These are phyloP conservation scores for Epirrhoe tristata DNA, from an alignment of 2,888 invertebrate genomes.

Conservation along the genomic window DNA sequence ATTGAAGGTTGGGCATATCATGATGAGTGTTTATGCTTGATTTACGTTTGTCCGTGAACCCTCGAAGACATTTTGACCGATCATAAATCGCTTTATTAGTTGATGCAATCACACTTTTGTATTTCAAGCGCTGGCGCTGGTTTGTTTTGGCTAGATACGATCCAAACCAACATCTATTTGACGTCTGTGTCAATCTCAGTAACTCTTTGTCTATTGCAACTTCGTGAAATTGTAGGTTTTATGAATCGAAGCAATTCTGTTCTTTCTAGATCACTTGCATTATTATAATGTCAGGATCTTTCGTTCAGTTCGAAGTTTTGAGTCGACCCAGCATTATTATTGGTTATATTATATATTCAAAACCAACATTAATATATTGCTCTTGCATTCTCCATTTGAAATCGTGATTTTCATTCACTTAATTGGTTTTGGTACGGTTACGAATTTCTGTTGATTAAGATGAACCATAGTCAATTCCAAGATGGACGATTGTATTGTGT, in stretches of 20 bases:
- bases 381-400: not conserved
- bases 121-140: not conserved
- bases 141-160: not conserved
- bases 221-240: not conserved
- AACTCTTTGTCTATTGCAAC: not conserved
- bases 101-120: not conserved
- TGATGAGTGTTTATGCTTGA: not conserved
- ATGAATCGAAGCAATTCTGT: not conserved
- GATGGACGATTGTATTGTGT: not conserved
- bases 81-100: not conserved
- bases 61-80: conserved; percentile 1
- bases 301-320: too few species aligned
- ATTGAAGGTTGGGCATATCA: conserved; percentile 4
- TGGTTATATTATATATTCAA: too few species aligned
- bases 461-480: not conserved
- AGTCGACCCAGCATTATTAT: too few species aligned
- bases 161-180: not conserved
- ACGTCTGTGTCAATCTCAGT: not conserved
- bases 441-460: too few species aligned
- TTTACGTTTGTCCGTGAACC: conserved; percentile 3
- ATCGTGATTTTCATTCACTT: not conserved
- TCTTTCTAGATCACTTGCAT: not conserved
- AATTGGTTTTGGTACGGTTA: not conserved
- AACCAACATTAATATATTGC: too few species aligned
- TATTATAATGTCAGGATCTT: not conserved